phyloP scores from a whole-genome alignment of 2,113 vertebrate genomes.

The Alethe diademata region DNA sequence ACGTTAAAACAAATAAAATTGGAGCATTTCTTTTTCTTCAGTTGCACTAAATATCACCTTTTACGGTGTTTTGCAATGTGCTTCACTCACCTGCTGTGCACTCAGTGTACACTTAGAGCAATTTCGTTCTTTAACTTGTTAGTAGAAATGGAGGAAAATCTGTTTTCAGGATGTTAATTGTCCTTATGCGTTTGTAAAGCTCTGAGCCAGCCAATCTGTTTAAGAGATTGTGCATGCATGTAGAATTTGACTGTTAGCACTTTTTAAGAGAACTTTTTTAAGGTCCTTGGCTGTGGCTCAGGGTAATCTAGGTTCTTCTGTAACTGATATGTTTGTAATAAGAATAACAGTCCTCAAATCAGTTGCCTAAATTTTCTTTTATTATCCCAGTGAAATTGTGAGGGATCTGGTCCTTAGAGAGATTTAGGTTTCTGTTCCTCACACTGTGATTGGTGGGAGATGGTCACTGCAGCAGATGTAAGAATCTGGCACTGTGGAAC shows the following conservation, averaged over 20 bases:
- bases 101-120: background rate
- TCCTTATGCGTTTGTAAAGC: background rate
- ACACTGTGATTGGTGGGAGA: background rate
- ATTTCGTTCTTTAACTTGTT: background rate
- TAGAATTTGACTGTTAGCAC: background rate
- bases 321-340: rapidly evolving
- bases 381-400: background rate
- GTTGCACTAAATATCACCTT: background rate
- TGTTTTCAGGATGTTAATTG: background rate
- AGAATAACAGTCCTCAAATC: background rate
- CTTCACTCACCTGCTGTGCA: background rate
- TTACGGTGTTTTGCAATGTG: background rate
- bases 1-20: background rate
- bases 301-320: background rate
- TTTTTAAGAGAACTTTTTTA: background rate
- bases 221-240: background rate
- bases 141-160: background rate
- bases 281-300: background rate
- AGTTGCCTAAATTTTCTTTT: background rate
- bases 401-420: background rate
- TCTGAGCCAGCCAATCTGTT: background rate
- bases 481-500: background rate
- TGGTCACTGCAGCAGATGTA: background rate
- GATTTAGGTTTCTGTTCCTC: background rate
- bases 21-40: background rate